Conservation (phyloP, 2,113 vertebrate species). For the Uria lomvia region DNA sequence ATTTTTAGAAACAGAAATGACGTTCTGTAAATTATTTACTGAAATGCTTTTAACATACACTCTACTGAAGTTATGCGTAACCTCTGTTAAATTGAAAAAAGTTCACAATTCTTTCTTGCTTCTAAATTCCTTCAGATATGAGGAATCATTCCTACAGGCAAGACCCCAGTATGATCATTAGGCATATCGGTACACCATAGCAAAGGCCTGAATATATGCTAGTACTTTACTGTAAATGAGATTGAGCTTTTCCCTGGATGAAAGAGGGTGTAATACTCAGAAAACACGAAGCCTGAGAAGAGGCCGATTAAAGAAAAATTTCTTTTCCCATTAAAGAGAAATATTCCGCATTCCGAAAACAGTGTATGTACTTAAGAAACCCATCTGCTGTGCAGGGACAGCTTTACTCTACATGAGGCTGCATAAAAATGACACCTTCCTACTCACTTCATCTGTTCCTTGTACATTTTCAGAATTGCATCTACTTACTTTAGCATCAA, state of each 20-base stretch:
- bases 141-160: not conserved
- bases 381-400: conserved; percentile 43
- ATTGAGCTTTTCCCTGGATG: not conserved
- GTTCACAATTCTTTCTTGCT: not conserved
- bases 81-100: not conserved
- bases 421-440: conserved; percentile 28
- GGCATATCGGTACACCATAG: not conserved
- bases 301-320: not conserved
- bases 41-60: not conserved
- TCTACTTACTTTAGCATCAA: conserved; percentile 16
- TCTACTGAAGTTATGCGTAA: not conserved
- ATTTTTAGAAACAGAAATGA: not conserved
- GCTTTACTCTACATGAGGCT: conserved; percentile 28
- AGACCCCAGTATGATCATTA: not conserved
- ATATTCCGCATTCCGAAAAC: conserved; percentile 1
- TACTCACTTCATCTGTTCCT: conserved; percentile 59
- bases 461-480: not conserved
- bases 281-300: not conserved
- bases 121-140: not conserved
- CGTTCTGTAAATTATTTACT: not conserved
- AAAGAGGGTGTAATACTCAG: not conserved
- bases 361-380: conserved; percentile 15
- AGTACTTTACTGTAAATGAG: not conserved
- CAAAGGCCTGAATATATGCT: not conserved
- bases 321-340: not conserved